A percentile compares a stretch with the other conserved stretches of the same genome.
Evolutionary conservation across 1,140 invertebrate species (phyloP).

Genomic region (Diorhabda carinulata): DNA sequence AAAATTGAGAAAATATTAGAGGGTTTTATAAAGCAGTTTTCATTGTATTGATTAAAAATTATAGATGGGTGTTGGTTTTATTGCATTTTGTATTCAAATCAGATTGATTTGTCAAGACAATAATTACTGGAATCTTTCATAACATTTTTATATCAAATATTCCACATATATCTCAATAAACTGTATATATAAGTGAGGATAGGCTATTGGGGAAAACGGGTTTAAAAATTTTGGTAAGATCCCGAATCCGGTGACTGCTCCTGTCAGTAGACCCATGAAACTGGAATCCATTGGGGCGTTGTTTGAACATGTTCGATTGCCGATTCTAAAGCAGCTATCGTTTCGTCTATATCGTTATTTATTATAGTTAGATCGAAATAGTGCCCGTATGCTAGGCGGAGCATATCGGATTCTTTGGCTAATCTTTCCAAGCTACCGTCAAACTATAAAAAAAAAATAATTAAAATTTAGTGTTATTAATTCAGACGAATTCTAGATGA

Average conservation of each 20-base stretch:
- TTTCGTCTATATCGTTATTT: constrained; percentile 99
- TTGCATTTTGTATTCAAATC: no score
- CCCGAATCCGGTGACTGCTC: constrained; percentile 43
- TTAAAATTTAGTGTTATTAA: no score
- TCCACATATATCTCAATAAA: no score
- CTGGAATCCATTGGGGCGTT: constrained; percentile 92
- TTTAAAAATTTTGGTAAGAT: constrained; percentile 44
- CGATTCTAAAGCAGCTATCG: constrained; percentile 85
- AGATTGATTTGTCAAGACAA: no score
- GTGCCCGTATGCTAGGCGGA: constrained; percentile 94
- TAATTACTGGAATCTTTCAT: no score
- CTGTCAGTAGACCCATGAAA: constrained; percentile 92
- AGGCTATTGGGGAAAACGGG: constrained; percentile 2
- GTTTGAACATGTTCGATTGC: constrained; percentile 86
- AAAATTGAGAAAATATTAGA: no score
- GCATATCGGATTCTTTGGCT: constrained; percentile 91
- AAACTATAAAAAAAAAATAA: constrained; percentile 61
- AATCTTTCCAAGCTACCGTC: constrained; percentile 94
- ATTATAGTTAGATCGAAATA: constrained; percentile 97
- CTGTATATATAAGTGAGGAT: background rate
- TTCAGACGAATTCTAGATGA: no score
- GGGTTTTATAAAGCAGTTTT: no score
- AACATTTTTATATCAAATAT: no score
- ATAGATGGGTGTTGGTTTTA: no score
- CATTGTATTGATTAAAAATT: no score